Evolutionary conservation across 2,888 invertebrate genomes (phyloP).

Genomic region (Eulithis prunata): DNA sequence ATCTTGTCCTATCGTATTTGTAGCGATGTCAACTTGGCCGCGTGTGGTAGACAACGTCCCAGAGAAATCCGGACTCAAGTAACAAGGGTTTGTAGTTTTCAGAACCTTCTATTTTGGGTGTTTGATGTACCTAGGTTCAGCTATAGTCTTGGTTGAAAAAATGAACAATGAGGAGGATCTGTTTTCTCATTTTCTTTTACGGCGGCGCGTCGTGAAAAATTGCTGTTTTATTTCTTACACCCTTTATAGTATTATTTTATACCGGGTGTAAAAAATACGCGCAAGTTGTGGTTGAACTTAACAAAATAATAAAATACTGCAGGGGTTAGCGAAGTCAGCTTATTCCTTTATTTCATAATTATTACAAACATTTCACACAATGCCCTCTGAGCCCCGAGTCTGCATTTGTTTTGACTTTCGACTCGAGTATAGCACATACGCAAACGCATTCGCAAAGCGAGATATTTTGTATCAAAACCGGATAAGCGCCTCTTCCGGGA

Average conservation of each 20-base stretch:
- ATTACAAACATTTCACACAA: too few relatives aligned
- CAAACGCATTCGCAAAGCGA: too few relatives aligned
- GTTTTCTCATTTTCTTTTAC: constrained; percentile 15
- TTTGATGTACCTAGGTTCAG: constrained; percentile 10
- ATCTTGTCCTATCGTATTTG: constrained; percentile 24
- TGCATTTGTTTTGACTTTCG: too few relatives aligned
- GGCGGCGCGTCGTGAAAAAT: constrained; percentile 12
- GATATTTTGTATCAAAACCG: too few relatives aligned
- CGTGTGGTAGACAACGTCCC: constrained; percentile 18
- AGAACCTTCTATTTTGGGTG: constrained; percentile 3
- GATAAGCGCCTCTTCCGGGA: too few relatives aligned
- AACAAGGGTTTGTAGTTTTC: constrained; percentile 19
- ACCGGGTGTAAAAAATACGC: constrained; percentile 19
- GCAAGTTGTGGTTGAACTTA: constrained; percentile 6
- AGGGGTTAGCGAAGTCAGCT: not conserved
- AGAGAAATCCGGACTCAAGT: constrained; percentile 19
- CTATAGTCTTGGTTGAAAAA: constrained; percentile 11
- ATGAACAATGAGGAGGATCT: constrained; percentile 10
- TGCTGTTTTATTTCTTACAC: constrained; percentile 20
- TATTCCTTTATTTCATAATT: too few relatives aligned
- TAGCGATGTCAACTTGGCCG: constrained; percentile 25
- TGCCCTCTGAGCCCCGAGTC: too few relatives aligned
- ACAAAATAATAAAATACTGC: not conserved
- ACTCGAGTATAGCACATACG: too few relatives aligned
- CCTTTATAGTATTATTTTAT: constrained; percentile 22